Evolutionary conservation across 30 jellyfish, hydroid and myxozoan species (phyloP), one percentile per base, ranked within the genome.

Genomic region (Nemopilema nomurai): DNA sequence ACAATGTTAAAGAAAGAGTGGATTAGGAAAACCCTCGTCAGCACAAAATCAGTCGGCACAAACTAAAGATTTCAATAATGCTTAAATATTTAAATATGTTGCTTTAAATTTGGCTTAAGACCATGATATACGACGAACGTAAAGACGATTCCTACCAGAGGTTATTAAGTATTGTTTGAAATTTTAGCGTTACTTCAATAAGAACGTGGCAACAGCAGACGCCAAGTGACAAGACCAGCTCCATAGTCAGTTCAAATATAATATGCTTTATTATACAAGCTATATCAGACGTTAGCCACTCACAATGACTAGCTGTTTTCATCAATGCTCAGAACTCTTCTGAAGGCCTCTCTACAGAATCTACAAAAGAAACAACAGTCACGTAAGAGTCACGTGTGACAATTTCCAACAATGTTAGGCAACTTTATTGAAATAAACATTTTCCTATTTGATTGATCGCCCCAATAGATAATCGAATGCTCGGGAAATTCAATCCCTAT

Each of bases 181-280:
- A 24, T 67, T 80, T 68, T 41, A 41, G 57, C 50, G 74, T 64
- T 80, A 67, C 67, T 63, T 65, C 66, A 49, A 29, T n/a, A 20
- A 52, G 49, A 71, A 83, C 69, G 32, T n/a, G 13, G 57, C 41
- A 28, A 81, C 87, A 74, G 65, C 81, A 62, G 51, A 74, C 49
- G 32, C 76, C 8, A 28, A 80, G 74, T 65, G 41, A 57, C 25
- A 84, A 84, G 93, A 84, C 93, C 93, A 84, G 93, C 93, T 84
- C 87, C 83, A 73, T 77, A 84, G 71, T 84, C 77, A 73, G 85
- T 84, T 74, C 72, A 25, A 84, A 73, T 84, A 84, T 71, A 84
- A 74, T 74, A 84, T 23, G 84, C 33, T 80, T 51, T 71, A 49
- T 29, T 81, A 80, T 71, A 80, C 81, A 80, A 80, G 57, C 57